These are phyloP conservation scores for Tigriopus californicus DNA, from an alignment of 2,888 invertebrate genomes.

Conservation along the genomic window DNA sequence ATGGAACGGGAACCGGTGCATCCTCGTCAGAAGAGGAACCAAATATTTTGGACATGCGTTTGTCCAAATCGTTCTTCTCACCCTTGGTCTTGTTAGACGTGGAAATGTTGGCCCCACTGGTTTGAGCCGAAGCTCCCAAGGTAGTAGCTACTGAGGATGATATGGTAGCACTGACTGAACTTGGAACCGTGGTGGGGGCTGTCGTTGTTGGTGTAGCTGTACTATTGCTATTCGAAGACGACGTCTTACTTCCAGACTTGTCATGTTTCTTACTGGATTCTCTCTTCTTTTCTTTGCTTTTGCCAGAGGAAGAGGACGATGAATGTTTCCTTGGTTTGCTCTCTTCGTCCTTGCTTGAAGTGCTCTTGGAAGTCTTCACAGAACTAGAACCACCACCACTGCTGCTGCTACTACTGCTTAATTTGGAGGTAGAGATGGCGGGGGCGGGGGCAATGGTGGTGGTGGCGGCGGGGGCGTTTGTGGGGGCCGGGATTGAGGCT, in stretches of 20 bases:
- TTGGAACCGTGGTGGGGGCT: too few relatives aligned
- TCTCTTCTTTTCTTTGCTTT: not conserved
- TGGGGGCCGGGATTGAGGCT: too few relatives aligned
- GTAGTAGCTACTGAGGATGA: too few relatives aligned
- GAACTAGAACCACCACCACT: too few relatives aligned
- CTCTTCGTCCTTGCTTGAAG: not conserved
- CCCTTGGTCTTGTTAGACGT: not conserved
- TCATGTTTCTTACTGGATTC: not conserved
- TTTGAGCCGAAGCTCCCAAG: too few relatives aligned
- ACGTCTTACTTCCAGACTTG: not conserved
- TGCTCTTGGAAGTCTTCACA: not conserved
- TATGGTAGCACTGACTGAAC: too few relatives aligned
- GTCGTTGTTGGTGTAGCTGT: too few relatives aligned
- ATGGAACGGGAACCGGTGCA: not conserved
- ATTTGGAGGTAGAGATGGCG: not conserved
- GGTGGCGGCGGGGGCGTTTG: too few relatives aligned
- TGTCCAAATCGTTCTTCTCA: not conserved
- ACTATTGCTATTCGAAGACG: too few relatives aligned
- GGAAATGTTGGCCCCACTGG: not conserved
- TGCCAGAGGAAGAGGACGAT: not conserved
- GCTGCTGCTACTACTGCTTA: not conserved
- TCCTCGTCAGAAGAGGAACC: conserved; percentile 3
- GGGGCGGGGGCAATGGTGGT: too few relatives aligned
- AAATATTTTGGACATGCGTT: conserved; percentile 9
- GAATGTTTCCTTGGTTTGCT: not conserved